Base-by-base conservation (phyloP, 1,140 invertebrate genomes). In the Rhagoletis pomonella region DNA sequence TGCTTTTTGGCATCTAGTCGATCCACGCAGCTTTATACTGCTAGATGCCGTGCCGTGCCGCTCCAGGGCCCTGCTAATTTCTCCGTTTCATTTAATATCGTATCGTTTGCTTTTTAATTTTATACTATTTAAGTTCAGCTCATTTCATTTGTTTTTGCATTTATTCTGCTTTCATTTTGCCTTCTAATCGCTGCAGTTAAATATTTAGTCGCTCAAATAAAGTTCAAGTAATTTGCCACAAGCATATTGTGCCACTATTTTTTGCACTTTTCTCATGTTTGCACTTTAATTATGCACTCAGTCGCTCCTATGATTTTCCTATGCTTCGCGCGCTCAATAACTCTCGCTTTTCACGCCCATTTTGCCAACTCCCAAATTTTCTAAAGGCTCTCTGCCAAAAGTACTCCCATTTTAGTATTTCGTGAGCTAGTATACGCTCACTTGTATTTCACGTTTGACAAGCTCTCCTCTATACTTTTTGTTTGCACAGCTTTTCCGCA, bases 311-410 rank as follows among this genome's bases (percentile, higher is more conserved):
- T 55, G 0, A 58, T 4, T 50, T 73, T 47, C n/a, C n/a, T n/a
- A 73, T 17, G 17, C 47, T 17, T 50, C 69, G 17, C 69, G 1
- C 17, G 14, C 17, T 55, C 73, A 2, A 42, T n/a, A 44, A 73
- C 39, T 62, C 60, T 77, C 47, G 69, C 73, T 58, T 81, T 81
- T 81, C 73, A 81, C 73, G 73, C 73, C 73, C 73, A 81, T 81
- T 81, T 81, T 17, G 19, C n/a, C 14, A 19, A 81, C 47, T 29
- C 73, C 6, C 12, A 17, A 19, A 81, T 55, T 81, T n/a, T 81
- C 9, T n/a, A 50, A 14, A 12, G 17, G 10, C 50, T 19, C 64
- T 67, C 64, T 10, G 12, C 42, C 6, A 81, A n/a, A n/a, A n/a
- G n/a, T 10, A 81, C 64, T 67, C 73, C 9, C 73, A 19, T 0